A percentile compares a stretch with the other conserved stretches of the same genome.
Conservation (phyloP, 2,888 invertebrate genomes). For the Phaonia tiefii region DNA sequence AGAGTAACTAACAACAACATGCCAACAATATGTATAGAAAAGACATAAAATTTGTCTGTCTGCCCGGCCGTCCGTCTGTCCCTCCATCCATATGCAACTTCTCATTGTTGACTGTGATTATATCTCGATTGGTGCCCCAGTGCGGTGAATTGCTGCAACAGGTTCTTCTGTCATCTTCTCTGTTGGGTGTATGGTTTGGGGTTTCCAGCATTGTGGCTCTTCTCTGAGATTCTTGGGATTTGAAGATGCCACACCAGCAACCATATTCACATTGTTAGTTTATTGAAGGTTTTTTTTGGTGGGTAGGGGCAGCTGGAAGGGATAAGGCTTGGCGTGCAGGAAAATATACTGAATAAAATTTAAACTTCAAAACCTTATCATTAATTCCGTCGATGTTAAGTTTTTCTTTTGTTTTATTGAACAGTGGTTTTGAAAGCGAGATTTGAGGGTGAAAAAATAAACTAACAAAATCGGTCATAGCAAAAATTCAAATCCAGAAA, state of each 20-base stretch:
- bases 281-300: background rate
- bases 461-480: too few species aligned
- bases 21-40: conserved; percentile 33
- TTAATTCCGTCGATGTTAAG: conserved; percentile 54
- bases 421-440: conserved; percentile 49
- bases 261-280: background rate
- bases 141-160: conserved; percentile 34
- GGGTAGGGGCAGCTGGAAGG: background rate
- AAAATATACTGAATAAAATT: conserved; percentile 39
- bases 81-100: conserved; percentile 31
- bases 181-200: conserved; percentile 42
- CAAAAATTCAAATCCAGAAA: too few species aligned
- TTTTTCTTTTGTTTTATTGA: background rate
- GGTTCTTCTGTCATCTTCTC: conserved; percentile 59
- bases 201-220: conserved; percentile 18
- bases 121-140: conserved; percentile 48
- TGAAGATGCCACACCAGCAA: conserved; percentile 29
- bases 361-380: conserved; percentile 58
- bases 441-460: too few species aligned
- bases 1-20: too few species aligned
- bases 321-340: background rate
- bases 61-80: conserved; percentile 32
- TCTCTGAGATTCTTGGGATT: conserved; percentile 21
- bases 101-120: conserved; percentile 45
- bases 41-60: conserved; percentile 1